Percentiles rank a stretch among this genome's conserved stretches.
These are phyloP conservation scores for Pteronura brasiliensis DNA, from an alignment of 2,113 vertebrate species.

Conservation along the genomic window DNA sequence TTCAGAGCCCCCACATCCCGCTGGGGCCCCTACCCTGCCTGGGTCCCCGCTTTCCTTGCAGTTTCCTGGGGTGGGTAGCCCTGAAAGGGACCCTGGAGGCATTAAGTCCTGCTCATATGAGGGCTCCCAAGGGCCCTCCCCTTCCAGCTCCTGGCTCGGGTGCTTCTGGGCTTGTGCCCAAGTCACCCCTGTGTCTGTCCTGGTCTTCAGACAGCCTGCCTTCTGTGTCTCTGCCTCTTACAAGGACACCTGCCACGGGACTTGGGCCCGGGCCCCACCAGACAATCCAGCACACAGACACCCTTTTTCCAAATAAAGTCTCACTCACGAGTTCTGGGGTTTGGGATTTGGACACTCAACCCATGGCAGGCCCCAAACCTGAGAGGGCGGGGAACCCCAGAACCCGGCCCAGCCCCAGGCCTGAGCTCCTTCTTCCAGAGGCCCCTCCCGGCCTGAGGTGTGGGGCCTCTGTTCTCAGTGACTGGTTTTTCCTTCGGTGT, in stretches of 20 bases:
- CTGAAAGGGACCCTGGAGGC: background rate
- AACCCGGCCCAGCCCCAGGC: rapidly evolving
- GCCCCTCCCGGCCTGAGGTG: background rate
- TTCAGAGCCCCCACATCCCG: rapidly evolving
- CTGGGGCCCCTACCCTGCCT: rapidly evolving
- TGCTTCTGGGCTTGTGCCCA: rapidly evolving
- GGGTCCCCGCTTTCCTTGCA: background rate
- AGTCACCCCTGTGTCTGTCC: rapidly evolving
- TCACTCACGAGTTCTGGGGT: rapidly evolving
- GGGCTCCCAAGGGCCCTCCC: rapidly evolving
- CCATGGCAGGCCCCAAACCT: background rate
- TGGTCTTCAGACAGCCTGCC: rapidly evolving
- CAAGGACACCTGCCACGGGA: background rate
- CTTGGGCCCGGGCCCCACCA: no score
- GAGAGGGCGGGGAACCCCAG: background rate
- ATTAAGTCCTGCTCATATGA: rapidly evolving
- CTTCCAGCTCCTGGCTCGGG: background rate
- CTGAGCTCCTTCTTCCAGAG: background rate
- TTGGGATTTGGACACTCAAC: background rate
- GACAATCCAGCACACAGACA: background rate
- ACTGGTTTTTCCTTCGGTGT: rapidly evolving
- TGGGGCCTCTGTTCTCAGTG: no score
- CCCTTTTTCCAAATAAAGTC: background rate
- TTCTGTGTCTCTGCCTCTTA: background rate
- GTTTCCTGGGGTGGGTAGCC: background rate